Base-by-base conservation (phyloP, 2,888 invertebrate genomes). In the Euplagia quadripunctaria region DNA sequence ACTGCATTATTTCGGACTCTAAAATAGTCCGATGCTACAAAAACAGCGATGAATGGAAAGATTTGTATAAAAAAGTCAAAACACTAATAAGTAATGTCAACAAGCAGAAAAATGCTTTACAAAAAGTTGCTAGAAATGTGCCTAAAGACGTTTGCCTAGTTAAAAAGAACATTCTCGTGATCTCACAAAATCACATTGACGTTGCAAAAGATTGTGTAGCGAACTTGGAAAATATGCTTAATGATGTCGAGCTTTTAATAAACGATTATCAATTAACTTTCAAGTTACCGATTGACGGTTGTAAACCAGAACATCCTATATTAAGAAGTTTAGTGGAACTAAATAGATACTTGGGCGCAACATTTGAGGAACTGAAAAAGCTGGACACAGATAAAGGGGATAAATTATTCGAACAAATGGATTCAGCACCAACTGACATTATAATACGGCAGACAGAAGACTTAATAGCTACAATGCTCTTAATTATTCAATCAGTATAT, bases 151-250 rank as follows among this genome's bases (percentile, higher is more conserved):
- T 93, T 8, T 91, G 90, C 0, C 81, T 83, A 68, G 80, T 84
- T 43, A 78, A 83, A 61, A 78, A 77, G 7, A 80, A 86, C 31
- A 70, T 89, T 49, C 86, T 85, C 12, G 76, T 82, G 1, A 77
- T 93, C 51, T 94, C 94, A 11, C 94, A 94, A 86, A 88, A 72
- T 74, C 93, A 95, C 79, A 89, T 95, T 20, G 94, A 94, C 70
- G 84, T 90, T 9, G 86, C 88, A 6, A 88, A 89, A 55, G 93
- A 93, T 6, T 92, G 94, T 69, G 89, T 83, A 74, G 75, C 61
- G 41, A 90, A 90, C 77, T 83, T 96, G 69, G 83, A 90, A 71
- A 85, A 74, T 6, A 89, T 96, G 51, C 79, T 84, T 9, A 76
- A 76, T 9, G 89, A 91, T n/a, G 76, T 94, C 16, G 85, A 89